These are phyloP conservation scores for Sesia bembeciformis DNA, from an alignment of 2,888 invertebrate genomes.

Conservation along the genomic window DNA sequence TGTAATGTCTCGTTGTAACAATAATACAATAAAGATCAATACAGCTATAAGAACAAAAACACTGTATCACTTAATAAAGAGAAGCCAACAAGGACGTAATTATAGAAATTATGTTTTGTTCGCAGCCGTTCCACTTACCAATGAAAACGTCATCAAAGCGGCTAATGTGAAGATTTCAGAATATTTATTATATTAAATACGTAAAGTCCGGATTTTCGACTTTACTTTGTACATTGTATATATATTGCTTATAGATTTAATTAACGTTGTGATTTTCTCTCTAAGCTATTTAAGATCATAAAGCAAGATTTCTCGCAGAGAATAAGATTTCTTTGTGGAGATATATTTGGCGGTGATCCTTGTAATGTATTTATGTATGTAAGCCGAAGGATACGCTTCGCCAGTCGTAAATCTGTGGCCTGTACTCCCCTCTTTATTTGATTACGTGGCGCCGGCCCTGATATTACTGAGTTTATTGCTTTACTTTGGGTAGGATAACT, in stretches of 20 bases:
- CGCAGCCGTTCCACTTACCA: conserved; percentile 33
- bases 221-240: no score
- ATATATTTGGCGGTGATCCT: conserved; percentile 10
- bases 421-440: conserved; percentile 42
- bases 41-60: no score
- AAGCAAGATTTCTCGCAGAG: not conserved
- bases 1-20: no score
- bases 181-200: conserved; percentile 21
- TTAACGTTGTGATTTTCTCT: not conserved
- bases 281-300: not conserved
- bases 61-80: no score
- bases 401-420: conserved; percentile 42
- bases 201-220: no score
- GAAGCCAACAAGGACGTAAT: no score
- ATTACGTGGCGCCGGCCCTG: conserved; percentile 41
- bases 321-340: conserved; percentile 5
- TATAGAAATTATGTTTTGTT: not conserved
- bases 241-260: not conserved
- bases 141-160: conserved; percentile 26
- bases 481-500: conserved; percentile 28
- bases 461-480: conserved; percentile 46
- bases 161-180: conserved; percentile 30
- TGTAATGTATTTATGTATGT: conserved; percentile 20
- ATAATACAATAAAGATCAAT: no score
- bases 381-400: conserved; percentile 25